Evolutionary conservation across 2,797 vertebrate species (phyloP).

Genomic region (Alauda arvensis): DNA sequence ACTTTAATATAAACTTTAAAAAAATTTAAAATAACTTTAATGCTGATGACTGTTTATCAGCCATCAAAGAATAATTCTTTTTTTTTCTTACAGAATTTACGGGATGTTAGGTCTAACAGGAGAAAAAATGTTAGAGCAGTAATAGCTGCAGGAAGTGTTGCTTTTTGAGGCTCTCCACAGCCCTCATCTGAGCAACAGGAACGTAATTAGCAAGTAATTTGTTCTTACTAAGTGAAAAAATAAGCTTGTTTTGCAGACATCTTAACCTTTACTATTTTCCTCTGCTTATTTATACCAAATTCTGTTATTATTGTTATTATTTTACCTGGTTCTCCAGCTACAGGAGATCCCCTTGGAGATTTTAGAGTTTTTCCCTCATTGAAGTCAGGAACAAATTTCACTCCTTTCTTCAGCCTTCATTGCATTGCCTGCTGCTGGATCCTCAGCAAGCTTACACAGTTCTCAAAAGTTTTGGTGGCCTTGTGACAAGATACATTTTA

Average conservation of each 20-base stretch:
- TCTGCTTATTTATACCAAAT: background rate
- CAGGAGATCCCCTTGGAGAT: background rate
- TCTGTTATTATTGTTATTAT: background rate
- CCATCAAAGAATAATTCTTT: background rate
- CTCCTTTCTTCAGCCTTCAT: background rate
- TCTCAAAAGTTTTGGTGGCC: background rate
- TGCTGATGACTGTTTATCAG: background rate
- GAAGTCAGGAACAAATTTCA: background rate
- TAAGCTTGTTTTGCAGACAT: background rate
- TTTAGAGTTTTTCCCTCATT: background rate
- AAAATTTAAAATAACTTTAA: background rate
- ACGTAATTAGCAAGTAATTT: background rate
- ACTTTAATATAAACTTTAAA: too few species aligned
- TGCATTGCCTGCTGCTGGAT: background rate
- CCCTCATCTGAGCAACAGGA: background rate
- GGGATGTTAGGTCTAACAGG: background rate
- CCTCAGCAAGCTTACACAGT: background rate
- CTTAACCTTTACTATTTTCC: background rate
- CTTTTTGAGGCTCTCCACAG: conserved; percentile 8
- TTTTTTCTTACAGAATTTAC: background rate
- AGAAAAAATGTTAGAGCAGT: background rate
- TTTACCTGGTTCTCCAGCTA: background rate
- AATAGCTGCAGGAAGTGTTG: background rate
- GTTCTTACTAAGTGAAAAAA: background rate
- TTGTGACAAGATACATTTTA: background rate